Conservation (phyloP, 2,888 invertebrate genomes). For the Caenorhabditis angaria region DNA sequence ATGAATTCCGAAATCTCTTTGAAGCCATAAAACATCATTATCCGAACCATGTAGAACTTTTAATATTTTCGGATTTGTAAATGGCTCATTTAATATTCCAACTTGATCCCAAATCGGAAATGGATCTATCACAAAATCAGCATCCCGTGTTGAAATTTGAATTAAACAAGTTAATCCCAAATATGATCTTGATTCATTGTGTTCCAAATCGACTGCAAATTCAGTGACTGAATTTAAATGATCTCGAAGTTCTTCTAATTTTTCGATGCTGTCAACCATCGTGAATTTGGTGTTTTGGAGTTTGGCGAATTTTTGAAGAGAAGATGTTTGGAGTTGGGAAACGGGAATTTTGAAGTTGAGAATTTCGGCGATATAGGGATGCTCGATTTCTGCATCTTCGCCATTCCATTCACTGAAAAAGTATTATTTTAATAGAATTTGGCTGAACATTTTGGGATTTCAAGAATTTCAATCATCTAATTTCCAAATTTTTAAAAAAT, state of each 20-base stretch:
- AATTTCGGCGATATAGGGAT: too few species aligned
- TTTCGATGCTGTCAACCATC: conserved; percentile 79
- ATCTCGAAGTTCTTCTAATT: conserved; percentile 79
- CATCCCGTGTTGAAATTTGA: conserved; percentile 84
- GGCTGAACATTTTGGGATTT: too few species aligned
- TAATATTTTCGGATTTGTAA: conserved; percentile 86
- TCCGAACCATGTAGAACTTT: conserved; percentile 95
- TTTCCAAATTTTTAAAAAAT: background rate
- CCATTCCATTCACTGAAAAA: too few species aligned
- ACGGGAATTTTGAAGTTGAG: background rate
- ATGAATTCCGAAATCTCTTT: conserved; percentile 92
- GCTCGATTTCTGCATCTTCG: too few species aligned
- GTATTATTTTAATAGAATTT: too few species aligned
- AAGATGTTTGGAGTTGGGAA: background rate
- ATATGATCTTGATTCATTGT: conserved; percentile 90
- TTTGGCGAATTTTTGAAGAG: conserved; percentile 74
- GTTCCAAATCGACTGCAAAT: conserved; percentile 88
- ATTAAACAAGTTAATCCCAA: conserved; percentile 94
- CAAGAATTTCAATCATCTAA: background rate
- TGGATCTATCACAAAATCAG: conserved; percentile 90
- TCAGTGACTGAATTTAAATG: conserved; percentile 80
- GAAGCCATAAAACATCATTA: conserved; percentile 89
- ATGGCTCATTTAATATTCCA: conserved; percentile 84
- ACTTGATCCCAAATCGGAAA: conserved; percentile 85
- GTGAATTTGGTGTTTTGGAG: conserved; percentile 80